Percentiles rank a stretch among this genome's conserved stretches.
Conservation (phyloP, 2,888 invertebrate genomes). For the Eustalomyia histrio region DNA sequence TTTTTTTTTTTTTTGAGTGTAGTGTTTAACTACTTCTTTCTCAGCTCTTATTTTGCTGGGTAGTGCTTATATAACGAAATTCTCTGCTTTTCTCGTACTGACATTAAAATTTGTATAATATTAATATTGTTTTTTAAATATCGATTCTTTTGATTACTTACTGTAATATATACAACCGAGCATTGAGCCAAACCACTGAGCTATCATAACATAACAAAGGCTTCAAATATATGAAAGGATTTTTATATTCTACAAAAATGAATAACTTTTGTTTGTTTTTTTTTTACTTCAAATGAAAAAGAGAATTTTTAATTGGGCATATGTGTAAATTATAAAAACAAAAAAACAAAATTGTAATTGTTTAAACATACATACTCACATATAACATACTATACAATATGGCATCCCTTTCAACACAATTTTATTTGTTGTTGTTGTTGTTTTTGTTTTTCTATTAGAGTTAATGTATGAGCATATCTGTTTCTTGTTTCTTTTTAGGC, state of each 20-base stretch:
- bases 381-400: not conserved
- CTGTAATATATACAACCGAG: not conserved
- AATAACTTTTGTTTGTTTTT: slow-evolving; percentile 45
- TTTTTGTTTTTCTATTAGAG: not conserved
- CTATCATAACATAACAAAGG: slow-evolving; percentile 57
- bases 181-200: slow-evolving; percentile 1
- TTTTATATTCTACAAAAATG: slow-evolving; percentile 36
- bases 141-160: too few species aligned
- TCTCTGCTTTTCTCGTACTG: too few species aligned
- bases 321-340: slow-evolving; percentile 41
- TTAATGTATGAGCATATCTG: not conserved
- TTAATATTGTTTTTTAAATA: too few species aligned
- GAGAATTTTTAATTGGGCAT: slow-evolving; percentile 65
- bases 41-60: too few species aligned
- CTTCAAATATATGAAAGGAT: slow-evolving; percentile 37
- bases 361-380: not conserved
- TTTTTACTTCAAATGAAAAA: slow-evolving; percentile 45
- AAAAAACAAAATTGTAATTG: slow-evolving; percentile 42
- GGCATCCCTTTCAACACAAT: not conserved
- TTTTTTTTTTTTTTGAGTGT: too few species aligned
- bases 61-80: too few species aligned
- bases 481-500: not conserved
- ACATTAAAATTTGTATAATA: too few species aligned
- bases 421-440: slow-evolving; percentile 16
- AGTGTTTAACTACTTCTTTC: too few species aligned